Evolutionary conservation across 2,113 vertebrate species (phyloP).

Genomic region (Albula goreensis): DNA sequence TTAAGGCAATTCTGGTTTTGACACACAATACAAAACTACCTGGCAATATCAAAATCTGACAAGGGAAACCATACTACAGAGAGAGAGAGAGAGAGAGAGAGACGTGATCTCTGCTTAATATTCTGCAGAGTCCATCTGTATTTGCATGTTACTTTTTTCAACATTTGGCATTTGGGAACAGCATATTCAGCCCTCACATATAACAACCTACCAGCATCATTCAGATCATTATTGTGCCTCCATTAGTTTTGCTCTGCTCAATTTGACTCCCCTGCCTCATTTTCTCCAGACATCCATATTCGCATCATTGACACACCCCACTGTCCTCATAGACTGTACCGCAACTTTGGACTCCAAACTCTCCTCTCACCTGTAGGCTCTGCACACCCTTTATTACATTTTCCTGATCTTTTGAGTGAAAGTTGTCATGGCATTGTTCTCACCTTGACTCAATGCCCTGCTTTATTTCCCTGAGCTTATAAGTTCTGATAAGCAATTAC

Average conservation of each 20-base stretch:
- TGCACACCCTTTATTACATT: conserved; percentile 6
- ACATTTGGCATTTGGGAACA: no score
- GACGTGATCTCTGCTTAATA: no score
- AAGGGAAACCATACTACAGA: no score
- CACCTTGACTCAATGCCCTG: conserved; percentile 31
- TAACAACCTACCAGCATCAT: background rate
- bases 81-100: no score
- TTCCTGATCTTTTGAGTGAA: conserved; percentile 24
- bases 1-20: no score
- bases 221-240: conserved; percentile 21
- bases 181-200: background rate
- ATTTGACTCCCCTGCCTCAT: conserved; percentile 41
- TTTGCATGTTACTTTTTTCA: no score
- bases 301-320: background rate
- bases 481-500: conserved; percentile 38
- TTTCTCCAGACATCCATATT: conserved; percentile 30
- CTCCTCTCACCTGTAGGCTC: conserved; percentile 22
- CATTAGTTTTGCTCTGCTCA: conserved; percentile 36
- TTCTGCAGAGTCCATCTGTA: no score
- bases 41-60: no score
- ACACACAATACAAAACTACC: no score
- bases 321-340: background rate
- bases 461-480: conserved; percentile 50
- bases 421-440: conserved; percentile 38
- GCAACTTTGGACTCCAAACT: background rate